Evolutionary conservation across 2,113 vertebrate genomes (phyloP), one percentile per base, ranked within the genome.

Genomic region (Geococcyx californianus): DNA sequence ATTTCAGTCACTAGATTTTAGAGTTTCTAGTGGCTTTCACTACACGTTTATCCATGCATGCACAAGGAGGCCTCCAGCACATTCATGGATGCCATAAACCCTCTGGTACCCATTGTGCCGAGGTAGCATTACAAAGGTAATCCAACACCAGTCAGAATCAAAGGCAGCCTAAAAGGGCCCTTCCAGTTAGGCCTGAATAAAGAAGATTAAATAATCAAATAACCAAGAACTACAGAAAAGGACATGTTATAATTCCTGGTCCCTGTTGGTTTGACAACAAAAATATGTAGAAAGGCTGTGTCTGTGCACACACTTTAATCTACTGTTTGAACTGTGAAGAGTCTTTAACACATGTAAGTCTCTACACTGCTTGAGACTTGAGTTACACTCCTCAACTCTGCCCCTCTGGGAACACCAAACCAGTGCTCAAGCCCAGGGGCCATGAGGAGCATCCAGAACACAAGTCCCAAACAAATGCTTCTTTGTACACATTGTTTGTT

Each of bases 1-100:
- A 0, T 44, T 90, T 64, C 25, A 68, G 0, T 54, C 75, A 60
- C 2, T 15, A 68, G 21, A 15, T 87, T 85, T 74, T 51, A 20
- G 75, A 80, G 28, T 11, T 92, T 69, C 72, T 83, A 25, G 45
- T 78, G 21, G 58, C 28, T 74, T 74, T 44, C 17, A 38, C 44
- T 49, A 31, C 26, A 28, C 2, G 0, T 76, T 62, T 29, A 73
- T 55, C 34, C 13, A 26, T 0, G 0, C 33, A 33, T 40, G n/a
- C 31, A 29, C 18, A 47, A n/a, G 16, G 19, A 5, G 26, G 31
- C 36, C 82, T 76, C 21, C 70, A 87, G 28, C 15, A 44, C 13
- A 9, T 47, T 45, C 13, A 10, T 17, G 45, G 51, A 89, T 63
- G 40, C 69, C 31, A 59, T 2, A 3, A 25, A 38, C 0, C 0